Percentiles rank a stretch among this genome's conserved stretches.
phyloP scores from a whole-genome alignment of 2,797 vertebrate species.

The Acridotheres tristis region DNA sequence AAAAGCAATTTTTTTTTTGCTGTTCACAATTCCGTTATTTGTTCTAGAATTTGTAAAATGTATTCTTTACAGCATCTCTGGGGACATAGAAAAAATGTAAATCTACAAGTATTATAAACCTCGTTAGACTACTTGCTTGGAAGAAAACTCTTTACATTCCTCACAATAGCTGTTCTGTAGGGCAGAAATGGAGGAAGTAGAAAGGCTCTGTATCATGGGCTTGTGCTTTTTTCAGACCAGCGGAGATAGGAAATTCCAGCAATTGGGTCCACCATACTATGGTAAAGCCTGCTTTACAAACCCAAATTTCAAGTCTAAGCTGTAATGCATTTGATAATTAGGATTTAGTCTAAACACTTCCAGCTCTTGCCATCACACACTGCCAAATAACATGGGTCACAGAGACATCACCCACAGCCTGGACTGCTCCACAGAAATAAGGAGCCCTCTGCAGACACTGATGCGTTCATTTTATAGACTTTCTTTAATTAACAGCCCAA shows the following conservation, averaged over 20 bases:
- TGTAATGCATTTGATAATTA: background rate
- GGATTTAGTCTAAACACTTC: background rate
- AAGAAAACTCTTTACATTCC: background rate
- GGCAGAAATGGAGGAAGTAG: background rate
- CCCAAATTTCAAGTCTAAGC: background rate
- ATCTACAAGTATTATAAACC: background rate
- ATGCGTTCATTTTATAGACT: background rate
- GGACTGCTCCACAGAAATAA: background rate
- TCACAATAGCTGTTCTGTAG: constrained; percentile 6
- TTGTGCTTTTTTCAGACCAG: background rate
- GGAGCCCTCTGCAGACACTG: background rate
- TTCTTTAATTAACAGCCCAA: background rate
- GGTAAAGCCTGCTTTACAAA: background rate
- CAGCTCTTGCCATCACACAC: fast-evolving
- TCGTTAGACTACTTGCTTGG: background rate
- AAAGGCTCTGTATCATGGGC: background rate
- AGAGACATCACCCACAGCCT: background rate
- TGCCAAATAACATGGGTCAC: background rate
- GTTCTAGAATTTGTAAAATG: background rate
- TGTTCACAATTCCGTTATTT: background rate
- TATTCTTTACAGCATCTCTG: background rate
- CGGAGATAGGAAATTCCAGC: background rate
- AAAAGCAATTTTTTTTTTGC: background rate
- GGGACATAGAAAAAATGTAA: background rate
- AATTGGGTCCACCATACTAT: background rate